Base-by-base conservation (phyloP, 2,113 vertebrate genomes). In the Melospiza melodia region DNA sequence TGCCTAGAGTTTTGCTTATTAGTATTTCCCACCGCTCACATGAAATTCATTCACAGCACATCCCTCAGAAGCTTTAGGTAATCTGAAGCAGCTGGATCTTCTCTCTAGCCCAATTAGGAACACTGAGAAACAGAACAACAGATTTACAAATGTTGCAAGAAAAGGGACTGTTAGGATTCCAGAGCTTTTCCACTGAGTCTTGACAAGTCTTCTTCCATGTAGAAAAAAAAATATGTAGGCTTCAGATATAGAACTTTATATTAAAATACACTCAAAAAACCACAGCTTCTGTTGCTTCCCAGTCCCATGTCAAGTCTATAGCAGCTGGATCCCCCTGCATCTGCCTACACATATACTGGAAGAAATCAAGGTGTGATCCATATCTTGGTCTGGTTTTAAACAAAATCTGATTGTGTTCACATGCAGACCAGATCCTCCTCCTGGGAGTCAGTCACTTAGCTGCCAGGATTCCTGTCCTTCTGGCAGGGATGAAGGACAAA, bases 401-500 rank as follows among this genome's bases (percentile, higher is more conserved):
- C 28, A 44, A 86, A 72, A 55, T 85, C 62, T 62, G 81, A 79
- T 20, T 25, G 30, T 31, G 51, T 58, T 91, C 71, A 79, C 20
- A 18, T 8, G 31, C 78, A 87, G 44, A 89, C 7, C 15, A 67
- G 54, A 68, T 92, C 15, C 10, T 86, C 30, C 55, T 81, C 69
- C 57, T 54, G 35, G 48, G 72, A 85, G 84, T 57, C 27, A 78
- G 25, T 35, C 23, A 89, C 44, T 75, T 52, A 31, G 48, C 54
- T 81, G 89, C 54, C 96, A 96, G 66, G 15, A 89, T 89, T 92
- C 77, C 62, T 82, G n/a, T 89, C 39, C 33, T 88, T 77, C 83
- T 92, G 76, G 65, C 83, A 90, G 10, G 39, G n/a, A 84, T 43
- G 43, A 93, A 87, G 54, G 61, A 58, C 28, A 62, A 89, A 90